Evolutionary conservation across 2,888 invertebrate species (phyloP).

Genomic region (Limulus polyphemus): DNA sequence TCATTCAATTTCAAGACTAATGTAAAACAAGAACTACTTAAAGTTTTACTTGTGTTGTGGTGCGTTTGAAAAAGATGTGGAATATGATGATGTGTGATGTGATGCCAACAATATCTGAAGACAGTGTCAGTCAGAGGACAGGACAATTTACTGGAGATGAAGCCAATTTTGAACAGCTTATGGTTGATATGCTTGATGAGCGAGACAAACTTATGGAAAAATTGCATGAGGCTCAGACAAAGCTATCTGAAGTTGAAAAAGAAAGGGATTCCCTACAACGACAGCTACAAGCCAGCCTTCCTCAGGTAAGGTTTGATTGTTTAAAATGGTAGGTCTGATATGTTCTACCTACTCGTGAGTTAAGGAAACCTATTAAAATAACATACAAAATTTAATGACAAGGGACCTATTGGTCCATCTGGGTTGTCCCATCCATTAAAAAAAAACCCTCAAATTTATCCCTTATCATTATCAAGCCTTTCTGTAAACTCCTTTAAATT

Average conservation of each 20-base stretch:
- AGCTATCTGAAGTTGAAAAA: slow-evolving; percentile 79
- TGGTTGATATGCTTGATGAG: slow-evolving; percentile 99
- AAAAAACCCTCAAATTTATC: too few species aligned
- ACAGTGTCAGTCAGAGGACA: slow-evolving; percentile 86
- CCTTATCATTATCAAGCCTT: too few species aligned
- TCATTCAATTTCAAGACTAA: too few species aligned
- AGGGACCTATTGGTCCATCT: too few species aligned
- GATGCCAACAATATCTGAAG: slow-evolving; percentile 99
- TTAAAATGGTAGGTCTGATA: too few species aligned
- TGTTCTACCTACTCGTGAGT: too few species aligned
- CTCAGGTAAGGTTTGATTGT: slow-evolving; percentile 56
- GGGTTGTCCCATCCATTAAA: too few species aligned
- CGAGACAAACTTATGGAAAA: slow-evolving; percentile 97
- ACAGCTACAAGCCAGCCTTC: slow-evolving; percentile 90
- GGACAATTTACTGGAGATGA: slow-evolving; percentile 74
- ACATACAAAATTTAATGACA: too few species aligned
- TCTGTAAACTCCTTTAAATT: too few species aligned
- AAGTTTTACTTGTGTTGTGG: too few species aligned
- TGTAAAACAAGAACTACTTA: too few species aligned
- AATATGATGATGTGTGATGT: slow-evolving; percentile 98
- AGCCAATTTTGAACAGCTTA: slow-evolving; percentile 97
- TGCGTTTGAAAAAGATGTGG: slow-evolving; percentile 53
- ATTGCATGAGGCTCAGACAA: slow-evolving; percentile 76
- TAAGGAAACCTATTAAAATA: too few species aligned
- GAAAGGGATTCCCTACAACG: slow-evolving; percentile 90